Conservation (phyloP, 2,797 vertebrate genomes). For the Poeciliopsis presidionis region DNA sequence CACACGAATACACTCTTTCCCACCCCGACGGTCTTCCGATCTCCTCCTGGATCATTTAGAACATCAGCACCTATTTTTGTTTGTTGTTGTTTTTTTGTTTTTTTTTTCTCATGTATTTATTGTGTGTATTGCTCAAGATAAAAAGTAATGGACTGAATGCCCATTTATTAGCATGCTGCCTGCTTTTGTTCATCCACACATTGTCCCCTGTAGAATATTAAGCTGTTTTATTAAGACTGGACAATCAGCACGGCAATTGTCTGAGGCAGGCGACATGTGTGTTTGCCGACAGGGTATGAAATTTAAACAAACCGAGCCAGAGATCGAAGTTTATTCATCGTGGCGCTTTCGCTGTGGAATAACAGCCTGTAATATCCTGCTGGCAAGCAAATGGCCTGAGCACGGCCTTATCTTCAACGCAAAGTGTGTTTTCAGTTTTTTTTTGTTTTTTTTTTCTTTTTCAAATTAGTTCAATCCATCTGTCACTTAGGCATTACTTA, state of each 20-base stretch:
- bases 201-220: slow-evolving; percentile 50
- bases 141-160: slow-evolving; percentile 20
- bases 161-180: slow-evolving; percentile 38
- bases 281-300: slow-evolving; percentile 42
- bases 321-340: slow-evolving; percentile 61
- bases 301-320: slow-evolving; percentile 61
- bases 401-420: slow-evolving; percentile 55
- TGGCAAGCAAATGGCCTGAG: slow-evolving; percentile 3
- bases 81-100: neutral
- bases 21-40: too few relatives aligned
- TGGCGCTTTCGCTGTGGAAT: slow-evolving; percentile 51
- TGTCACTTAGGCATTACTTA: slow-evolving; percentile 38
- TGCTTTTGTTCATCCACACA: slow-evolving; percentile 22
- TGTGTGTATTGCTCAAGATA: slow-evolving; percentile 45
- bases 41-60: neutral
- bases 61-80: neutral
- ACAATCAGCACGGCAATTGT: slow-evolving; percentile 40
- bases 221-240: slow-evolving; percentile 46
- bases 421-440: slow-evolving; percentile 34
- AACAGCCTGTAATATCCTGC: slow-evolving; percentile 65
- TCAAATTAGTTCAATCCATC: slow-evolving; percentile 45
- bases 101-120: slow-evolving; percentile 19
- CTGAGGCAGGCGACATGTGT: slow-evolving; percentile 29
- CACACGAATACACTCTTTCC: too few relatives aligned
- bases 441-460: slow-evolving; percentile 22